Base-by-base conservation (phyloP, 2,113 vertebrate genomes). In the Ciconia stormi region DNA sequence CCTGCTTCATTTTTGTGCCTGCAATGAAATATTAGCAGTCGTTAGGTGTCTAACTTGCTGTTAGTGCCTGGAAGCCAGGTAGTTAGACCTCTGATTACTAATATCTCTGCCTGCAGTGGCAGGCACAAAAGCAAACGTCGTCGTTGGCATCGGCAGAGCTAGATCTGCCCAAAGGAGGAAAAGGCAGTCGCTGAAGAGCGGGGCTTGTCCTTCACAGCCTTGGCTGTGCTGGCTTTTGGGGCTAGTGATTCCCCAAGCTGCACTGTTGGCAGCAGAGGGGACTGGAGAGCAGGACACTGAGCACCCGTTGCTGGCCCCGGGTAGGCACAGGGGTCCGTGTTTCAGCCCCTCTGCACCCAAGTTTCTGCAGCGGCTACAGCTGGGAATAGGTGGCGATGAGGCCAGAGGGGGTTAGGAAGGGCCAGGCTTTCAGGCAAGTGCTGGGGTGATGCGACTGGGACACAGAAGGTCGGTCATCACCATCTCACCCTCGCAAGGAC, bases 21-120 rank as follows among this genome's bases (percentile, higher is more conserved):
- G 87, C 78, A 26, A 62, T 93, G 93, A 88, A 96, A 65, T 91
- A 91, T 62, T 76, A 95, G 95, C 53, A 69, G 85, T 82, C 40
- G 8, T 82, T 91, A 9, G 44, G 90, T 59, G 82, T 89, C 87
- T 44, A 56, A 91, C 84, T 69, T 25, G 76, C 94, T 1, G 10
- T 47, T 22, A 56, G 89, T 46, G 92, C 88, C 93, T 81, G 91
- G 82, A 50, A 91, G 84, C 47, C 80, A 62, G 81, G 96, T 58
- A 85, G 66, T 72, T 61, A 76, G 83, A 89, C 84, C 89, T 78
- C 94, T 91, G 84, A 92, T 95, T 92, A 55, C 93, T 55, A 27
- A 65, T 61, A 38, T 20, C 83, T 89, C 76, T 71, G 76, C 81
- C 66, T 65, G 59, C 83, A 49, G 58, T 4, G 53, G 96, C 67